Evolutionary conservation across 2,888 invertebrate genomes (phyloP), one percentile per base, ranked within the genome.

Genomic region (Ectemnius cavifrons): DNA sequence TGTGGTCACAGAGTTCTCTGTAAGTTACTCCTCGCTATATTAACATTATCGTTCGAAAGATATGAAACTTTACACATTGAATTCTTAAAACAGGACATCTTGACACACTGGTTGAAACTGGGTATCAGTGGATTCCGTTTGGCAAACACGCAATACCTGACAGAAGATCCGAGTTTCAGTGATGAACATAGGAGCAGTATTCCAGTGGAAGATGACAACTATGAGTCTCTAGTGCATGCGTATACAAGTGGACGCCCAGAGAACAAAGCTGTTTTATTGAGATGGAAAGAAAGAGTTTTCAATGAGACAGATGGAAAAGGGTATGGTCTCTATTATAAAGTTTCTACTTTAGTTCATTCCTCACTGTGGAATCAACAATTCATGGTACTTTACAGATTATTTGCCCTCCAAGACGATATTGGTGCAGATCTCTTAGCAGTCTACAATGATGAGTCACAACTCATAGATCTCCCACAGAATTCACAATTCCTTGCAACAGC

Each of bases 101-200:
- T 98, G 1, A 90, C 91, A 52, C 93, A 93, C 80, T 96, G 97
- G 94, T 87, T 97, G 77, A 91, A 93, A 4, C 92, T 94, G 2
- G 98, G 98, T 0, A 95, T 97, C 0, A 94, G 93, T 78, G 99
- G 99, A 3, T 94, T 99, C 85, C 94, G 97, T 86, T 90, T 97
- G 23, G 92, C 92, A 59, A 94, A 95, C 67, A 94, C 94, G 0
- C 94, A 95, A 13, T 94, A 94, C 85, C 91, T 95, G 77, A 89
- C 95, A 0, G 94, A 95, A 73, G 93, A 94, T 90, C 74, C 89
- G 0, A 86, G 91, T 0, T 90, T 94, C 0, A 89, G 89, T 0
- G 91, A 94, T 73, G 94, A 95, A 80, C 84, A 89, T 0, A 89
- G 89, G n/a, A 78, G 89, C 18, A 78, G 81, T 4, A 86, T 78